Percentiles rank a stretch among this genome's conserved stretches.
Conservation (phyloP, 2,797 vertebrate species). For the Acanthopagrus latus region DNA sequence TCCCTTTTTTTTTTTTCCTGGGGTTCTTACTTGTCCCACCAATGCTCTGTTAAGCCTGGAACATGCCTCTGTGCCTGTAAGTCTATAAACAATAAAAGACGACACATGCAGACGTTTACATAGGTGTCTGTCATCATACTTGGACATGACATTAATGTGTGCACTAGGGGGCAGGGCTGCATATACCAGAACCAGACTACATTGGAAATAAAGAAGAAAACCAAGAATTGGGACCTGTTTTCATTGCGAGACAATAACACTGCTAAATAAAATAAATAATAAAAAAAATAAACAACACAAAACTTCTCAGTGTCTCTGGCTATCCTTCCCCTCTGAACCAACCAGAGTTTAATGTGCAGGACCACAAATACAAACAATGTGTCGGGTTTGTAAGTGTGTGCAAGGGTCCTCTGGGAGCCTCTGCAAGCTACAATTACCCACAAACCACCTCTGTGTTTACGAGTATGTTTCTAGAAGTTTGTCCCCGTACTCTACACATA, state of each 20-base stretch:
- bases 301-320: neutral
- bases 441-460: neutral
- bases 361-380: slow-evolving; percentile 10
- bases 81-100: slow-evolving; percentile 58
- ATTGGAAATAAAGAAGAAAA: slow-evolving; percentile 9
- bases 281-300: neutral
- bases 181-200: slow-evolving; percentile 19
- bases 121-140: slow-evolving; percentile 43
- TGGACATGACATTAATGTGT: slow-evolving; percentile 17
- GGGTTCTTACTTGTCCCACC: slow-evolving; percentile 48
- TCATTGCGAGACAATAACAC: neutral
- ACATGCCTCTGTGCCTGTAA: slow-evolving; percentile 50
- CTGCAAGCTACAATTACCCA: slow-evolving; percentile 11
- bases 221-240: slow-evolving; percentile 2
- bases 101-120: slow-evolving; percentile 33
- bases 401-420: slow-evolving; percentile 1
- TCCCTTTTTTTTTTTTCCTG: slow-evolving; percentile 4
- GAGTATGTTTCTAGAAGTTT: neutral
- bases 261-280: neutral
- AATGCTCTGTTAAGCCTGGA: slow-evolving; percentile 46
- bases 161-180: slow-evolving; percentile 23
- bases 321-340: neutral
- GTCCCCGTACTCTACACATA: neutral
- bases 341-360: neutral
- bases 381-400: slow-evolving; percentile 3